Evolutionary conservation across 1,140 invertebrate genomes (phyloP), one percentile per base, ranked within the genome.

Genomic region (Philotrypesis tridentata): DNA sequence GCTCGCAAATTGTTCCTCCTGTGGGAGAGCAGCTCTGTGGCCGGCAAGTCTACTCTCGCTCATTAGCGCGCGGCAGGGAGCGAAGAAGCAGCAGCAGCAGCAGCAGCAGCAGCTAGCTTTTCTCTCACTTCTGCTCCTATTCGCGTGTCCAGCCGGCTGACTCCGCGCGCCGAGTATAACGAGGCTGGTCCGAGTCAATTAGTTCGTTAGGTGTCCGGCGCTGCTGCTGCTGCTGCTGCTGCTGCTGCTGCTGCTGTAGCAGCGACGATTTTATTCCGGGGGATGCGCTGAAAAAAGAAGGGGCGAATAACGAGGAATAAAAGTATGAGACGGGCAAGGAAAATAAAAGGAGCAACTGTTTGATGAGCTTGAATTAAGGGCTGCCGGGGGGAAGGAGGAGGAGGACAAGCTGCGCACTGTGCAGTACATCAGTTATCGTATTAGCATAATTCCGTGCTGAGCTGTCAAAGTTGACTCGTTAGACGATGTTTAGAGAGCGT

Each of bases 1-100:
- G 83, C 60, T 82, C 68, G 80, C 83, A 85, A 85, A 84, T 85
- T 85, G 84, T 85, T 77, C 74, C 12, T 33, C 1, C 27, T 14
- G 7, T 7, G 37, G 43, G 43, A 7, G 61, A 80, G 65, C 17
- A n/a, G 23, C 8, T 27, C 33, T 40, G n/a, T n/a, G 48, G n/a
- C 8, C 60, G 23, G 40, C 68, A 72, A 48, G 14, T 74, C 63
- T 48, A 48, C 37, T 61, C 21, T 33, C 68, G 31, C 65, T 81
- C 61, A 60, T 68, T 67, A 60, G 48, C 65, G 73, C 72, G 72
- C 5, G 6, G 21, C 12, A 11, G 31, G 7, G 8, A 11, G n/a
- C 3, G 37, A 23, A 71, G 17, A 12, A n/a, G 68, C 33, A 37
- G 33, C 33, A 48, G 43, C 12, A n/a, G 6, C 1, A n/a, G 48